A percentile compares a stretch with the other conserved stretches of the same genome.
Evolutionary conservation across 2,113 vertebrate genomes (phyloP).

Genomic region (Elaphurus davidianus): DNA sequence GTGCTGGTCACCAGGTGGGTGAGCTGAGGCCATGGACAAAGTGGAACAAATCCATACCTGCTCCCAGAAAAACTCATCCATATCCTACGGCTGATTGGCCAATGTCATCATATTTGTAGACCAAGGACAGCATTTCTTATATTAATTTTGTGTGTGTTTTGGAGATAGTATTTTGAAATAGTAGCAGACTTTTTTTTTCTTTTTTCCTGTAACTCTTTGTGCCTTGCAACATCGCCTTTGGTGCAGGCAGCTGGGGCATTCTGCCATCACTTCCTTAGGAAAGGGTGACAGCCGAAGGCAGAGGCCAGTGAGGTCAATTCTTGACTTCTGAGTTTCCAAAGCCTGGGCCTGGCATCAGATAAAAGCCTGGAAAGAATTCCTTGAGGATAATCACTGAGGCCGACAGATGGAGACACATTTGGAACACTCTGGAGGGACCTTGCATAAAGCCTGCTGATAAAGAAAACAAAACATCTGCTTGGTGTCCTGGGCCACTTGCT

Average conservation of each 20-base stretch:
- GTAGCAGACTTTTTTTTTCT: not conserved
- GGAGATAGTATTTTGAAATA: not conserved
- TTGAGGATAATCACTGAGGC: not conserved
- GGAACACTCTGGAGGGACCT: not conserved
- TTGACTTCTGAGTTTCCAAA: not conserved
- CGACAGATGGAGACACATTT: not conserved
- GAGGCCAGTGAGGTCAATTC: not conserved
- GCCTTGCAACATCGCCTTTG: not conserved
- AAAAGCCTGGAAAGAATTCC: not conserved
- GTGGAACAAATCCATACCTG: not conserved
- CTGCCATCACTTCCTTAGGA: not conserved
- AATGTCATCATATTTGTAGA: not conserved
- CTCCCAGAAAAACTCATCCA: not conserved
- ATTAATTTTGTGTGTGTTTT: not conserved
- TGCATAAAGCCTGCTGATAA: not conserved
- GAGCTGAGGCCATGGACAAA: not conserved
- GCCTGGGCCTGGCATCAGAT: not conserved
- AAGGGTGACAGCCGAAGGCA: not conserved
- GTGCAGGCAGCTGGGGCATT: not conserved
- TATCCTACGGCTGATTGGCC: not conserved
- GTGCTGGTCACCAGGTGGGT: too few species aligned
- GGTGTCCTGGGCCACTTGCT: not conserved
- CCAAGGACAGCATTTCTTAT: not conserved
- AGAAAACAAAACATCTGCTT: not conserved
- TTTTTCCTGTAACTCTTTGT: not conserved